Percentiles rank a stretch among this genome's conserved stretches.
Conservation (phyloP, 2,113 vertebrate species). For the Anhinga rufa region DNA sequence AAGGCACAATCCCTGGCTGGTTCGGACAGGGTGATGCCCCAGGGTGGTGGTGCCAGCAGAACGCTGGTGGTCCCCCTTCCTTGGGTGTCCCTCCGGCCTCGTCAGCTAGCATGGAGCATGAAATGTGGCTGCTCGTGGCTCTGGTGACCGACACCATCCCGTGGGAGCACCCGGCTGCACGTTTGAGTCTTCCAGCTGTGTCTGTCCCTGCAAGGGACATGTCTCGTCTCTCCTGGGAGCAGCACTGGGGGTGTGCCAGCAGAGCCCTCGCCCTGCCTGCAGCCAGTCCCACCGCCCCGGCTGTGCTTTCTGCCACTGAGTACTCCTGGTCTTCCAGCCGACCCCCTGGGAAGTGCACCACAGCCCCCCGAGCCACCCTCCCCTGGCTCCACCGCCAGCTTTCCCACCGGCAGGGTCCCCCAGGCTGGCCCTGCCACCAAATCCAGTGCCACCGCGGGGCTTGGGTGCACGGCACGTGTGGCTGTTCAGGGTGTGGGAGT, state of each 20-base stretch:
- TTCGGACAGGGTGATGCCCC: accelerated
- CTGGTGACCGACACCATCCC: not conserved
- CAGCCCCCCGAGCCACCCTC: not conserved
- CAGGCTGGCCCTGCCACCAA: not conserved
- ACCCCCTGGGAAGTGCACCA: not conserved
- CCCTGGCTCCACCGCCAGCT: not conserved
- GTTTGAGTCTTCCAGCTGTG: not conserved
- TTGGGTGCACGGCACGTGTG: not conserved
- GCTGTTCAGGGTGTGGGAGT: not conserved
- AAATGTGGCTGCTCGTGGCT: not conserved
- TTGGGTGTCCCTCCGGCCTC: not conserved
- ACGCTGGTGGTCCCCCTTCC: not conserved
- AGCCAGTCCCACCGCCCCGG: accelerated
- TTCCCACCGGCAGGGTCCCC: not conserved
- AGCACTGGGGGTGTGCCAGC: not conserved
- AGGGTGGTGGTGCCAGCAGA: accelerated
- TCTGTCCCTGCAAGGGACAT: not conserved
- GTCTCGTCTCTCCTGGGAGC: not conserved
- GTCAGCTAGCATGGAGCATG: accelerated
- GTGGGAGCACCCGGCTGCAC: accelerated
- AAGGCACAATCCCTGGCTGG: not conserved
- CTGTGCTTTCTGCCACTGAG: not conserved
- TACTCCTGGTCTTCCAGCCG: conserved; percentile 26
- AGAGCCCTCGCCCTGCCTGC: not conserved
- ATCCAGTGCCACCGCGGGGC: not conserved